Conservation (phyloP, 2,888 invertebrate genomes). For the Hipparchia sbordonii region DNA sequence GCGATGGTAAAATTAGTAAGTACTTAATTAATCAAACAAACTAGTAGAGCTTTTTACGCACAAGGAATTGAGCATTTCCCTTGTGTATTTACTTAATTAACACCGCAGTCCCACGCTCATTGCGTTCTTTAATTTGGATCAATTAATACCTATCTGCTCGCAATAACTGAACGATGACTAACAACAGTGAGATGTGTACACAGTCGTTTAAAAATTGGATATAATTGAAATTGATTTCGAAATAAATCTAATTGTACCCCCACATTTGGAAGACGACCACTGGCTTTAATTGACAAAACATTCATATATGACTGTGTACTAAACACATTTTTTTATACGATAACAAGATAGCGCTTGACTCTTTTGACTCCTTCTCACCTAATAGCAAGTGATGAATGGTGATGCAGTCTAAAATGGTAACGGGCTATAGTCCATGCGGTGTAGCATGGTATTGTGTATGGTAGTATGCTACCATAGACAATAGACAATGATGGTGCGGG, state of each 20-base stretch:
- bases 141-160: slow-evolving; percentile 48
- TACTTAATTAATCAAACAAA: background rate
- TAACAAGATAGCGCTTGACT: too few species aligned
- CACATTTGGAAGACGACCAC: background rate
- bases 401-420: too few species aligned
- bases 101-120: slow-evolving; percentile 48
- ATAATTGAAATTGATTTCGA: background rate
- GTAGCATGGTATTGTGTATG: too few species aligned
- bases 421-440: too few species aligned
- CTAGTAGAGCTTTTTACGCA: background rate
- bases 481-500: too few species aligned
- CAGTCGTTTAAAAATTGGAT: background rate
- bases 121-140: slow-evolving; percentile 59
- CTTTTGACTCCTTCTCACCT: too few species aligned
- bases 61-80: slow-evolving; percentile 41
- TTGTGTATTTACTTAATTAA: slow-evolving; percentile 47
- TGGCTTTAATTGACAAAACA: too few species aligned
- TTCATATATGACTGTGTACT: too few species aligned
- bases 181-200: slow-evolving; percentile 9
- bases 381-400: too few species aligned
- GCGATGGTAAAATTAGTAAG: background rate
- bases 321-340: too few species aligned
- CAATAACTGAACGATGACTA: slow-evolving; percentile 36
- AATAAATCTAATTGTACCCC: background rate
- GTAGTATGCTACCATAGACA: too few species aligned